Evolutionary conservation across 2,888 invertebrate species (phyloP).

Genomic region (Galeruca laticollis): DNA sequence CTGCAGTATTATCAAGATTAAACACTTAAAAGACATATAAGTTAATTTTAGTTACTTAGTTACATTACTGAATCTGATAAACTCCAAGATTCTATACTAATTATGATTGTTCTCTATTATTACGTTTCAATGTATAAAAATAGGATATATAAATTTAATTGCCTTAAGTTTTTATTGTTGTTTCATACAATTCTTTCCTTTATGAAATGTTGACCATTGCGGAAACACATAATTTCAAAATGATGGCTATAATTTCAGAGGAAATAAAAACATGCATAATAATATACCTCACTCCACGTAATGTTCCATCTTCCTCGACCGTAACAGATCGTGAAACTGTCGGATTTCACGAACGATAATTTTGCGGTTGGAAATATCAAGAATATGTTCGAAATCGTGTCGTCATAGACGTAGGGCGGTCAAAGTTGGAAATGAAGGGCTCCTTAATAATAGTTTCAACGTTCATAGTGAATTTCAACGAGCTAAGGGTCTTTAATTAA

Average conservation of each 20-base stretch:
- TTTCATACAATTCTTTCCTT: constrained; percentile 8
- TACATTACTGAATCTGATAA: no score
- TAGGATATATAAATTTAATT: neutral
- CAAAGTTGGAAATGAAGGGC: constrained; percentile 8
- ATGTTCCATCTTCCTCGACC: constrained; percentile 25
- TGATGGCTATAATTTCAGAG: constrained; percentile 20
- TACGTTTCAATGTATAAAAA: neutral
- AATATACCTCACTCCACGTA: constrained; percentile 5
- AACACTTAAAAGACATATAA: no score
- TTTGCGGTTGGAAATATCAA: constrained; percentile 18
- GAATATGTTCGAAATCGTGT: neutral
- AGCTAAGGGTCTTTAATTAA: neutral
- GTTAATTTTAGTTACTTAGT: no score
- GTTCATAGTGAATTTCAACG: neutral
- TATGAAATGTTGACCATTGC: constrained; percentile 18
- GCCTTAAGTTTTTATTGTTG: constrained; percentile 2
- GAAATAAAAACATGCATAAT: constrained; percentile 12
- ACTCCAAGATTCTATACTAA: neutral
- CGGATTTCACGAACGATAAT: constrained; percentile 22
- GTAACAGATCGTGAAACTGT: constrained; percentile 29
- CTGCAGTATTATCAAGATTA: no score
- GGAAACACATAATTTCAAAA: constrained; percentile 20
- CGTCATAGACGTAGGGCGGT: constrained; percentile 17
- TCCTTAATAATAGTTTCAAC: neutral
- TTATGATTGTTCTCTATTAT: neutral